phyloP scores from a whole-genome alignment of 2,888 invertebrate genomes.

The Catocala sponsa region DNA sequence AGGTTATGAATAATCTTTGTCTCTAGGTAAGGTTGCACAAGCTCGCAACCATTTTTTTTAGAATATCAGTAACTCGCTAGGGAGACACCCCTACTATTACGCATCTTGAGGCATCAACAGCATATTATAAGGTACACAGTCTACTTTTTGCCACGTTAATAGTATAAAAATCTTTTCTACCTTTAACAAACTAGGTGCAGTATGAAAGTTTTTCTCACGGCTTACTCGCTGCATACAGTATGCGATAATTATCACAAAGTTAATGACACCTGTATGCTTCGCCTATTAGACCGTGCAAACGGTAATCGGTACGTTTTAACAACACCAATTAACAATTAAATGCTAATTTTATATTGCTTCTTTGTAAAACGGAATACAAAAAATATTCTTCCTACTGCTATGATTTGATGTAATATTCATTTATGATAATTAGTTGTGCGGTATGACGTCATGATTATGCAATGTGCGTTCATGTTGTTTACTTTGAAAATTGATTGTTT shows the following conservation, averaged over 20 bases:
- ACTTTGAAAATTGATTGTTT: no score
- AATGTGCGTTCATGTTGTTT: neutral
- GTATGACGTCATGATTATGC: neutral
- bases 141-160: no score
- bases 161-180: no score
- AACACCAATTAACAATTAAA: conserved; percentile 39
- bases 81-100: no score
- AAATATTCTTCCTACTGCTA: conserved; percentile 26
- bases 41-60: no score
- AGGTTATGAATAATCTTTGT: no score
- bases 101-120: no score
- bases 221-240: conserved; percentile 24
- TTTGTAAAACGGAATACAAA: conserved; percentile 27
- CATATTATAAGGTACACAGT: no score
- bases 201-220: conserved; percentile 58
- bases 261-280: conserved; percentile 39
- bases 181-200: conserved; percentile 1
- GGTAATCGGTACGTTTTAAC: conserved; percentile 32
- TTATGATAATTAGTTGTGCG: conserved; percentile 28
- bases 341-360: conserved; percentile 44
- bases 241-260: conserved; percentile 42
- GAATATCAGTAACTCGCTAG: no score
- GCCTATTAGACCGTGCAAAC: conserved; percentile 32
- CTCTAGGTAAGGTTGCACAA: no score
- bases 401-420: conserved; percentile 43